A percentile compares a stretch with the other conserved stretches of the same genome.
Conservation (phyloP, 2,888 invertebrate species). For the Melolontha melolontha region DNA sequence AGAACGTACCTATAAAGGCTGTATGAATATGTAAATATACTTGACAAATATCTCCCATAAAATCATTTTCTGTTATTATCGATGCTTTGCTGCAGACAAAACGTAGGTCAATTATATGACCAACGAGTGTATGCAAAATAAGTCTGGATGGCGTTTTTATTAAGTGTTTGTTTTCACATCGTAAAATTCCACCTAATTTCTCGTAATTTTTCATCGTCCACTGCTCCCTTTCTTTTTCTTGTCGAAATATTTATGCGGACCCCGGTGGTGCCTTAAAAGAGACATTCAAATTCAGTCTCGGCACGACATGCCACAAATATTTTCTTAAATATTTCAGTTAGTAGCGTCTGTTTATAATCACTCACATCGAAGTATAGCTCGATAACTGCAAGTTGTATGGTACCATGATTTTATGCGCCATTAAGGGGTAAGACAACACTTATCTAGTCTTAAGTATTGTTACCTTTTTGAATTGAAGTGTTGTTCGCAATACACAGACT, state of each 20-base stretch:
- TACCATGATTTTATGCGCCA: too few species aligned
- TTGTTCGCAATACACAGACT: too few species aligned
- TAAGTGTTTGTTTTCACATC: constrained; percentile 39
- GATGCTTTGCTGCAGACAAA: too few species aligned
- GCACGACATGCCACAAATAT: constrained; percentile 57
- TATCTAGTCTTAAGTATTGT: too few species aligned
- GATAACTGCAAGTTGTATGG: constrained; percentile 60
- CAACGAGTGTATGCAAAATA: background rate
- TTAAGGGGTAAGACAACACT: too few species aligned
- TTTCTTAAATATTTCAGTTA: constrained; percentile 58
- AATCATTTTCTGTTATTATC: too few species aligned
- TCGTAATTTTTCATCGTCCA: constrained; percentile 29
- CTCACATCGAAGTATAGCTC: constrained; percentile 44
- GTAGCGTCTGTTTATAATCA: constrained; percentile 50
- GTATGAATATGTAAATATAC: too few species aligned
- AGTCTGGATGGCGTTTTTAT: constrained; percentile 17
- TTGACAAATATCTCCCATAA: too few species aligned
- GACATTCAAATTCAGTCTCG: constrained; percentile 49
- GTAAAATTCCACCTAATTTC: constrained; percentile 38
- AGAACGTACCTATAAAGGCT: too few species aligned
- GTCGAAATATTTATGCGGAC: constrained; percentile 36
- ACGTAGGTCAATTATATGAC: background rate
- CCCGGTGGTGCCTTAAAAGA: constrained; percentile 42
- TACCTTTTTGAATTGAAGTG: too few species aligned
- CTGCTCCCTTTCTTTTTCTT: background rate